phyloP scores from a whole-genome alignment of 1,140 invertebrate genomes.

The Ectropis grisescens region DNA sequence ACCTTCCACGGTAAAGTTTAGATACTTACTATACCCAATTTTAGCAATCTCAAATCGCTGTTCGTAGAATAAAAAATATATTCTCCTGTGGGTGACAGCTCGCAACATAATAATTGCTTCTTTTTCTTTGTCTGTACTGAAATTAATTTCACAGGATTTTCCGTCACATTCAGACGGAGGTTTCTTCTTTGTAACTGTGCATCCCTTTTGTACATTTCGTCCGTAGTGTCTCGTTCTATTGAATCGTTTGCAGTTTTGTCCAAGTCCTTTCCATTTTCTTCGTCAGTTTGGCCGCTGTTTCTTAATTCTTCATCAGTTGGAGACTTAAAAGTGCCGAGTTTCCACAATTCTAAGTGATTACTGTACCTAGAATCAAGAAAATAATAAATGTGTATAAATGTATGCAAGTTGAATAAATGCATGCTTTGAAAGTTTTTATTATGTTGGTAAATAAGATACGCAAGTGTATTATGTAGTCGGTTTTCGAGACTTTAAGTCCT shows the following conservation, averaged over 20 bases:
- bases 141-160: constrained; percentile 76
- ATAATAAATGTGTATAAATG: too few relatives aligned
- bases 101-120: constrained; percentile 76
- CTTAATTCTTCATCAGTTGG: constrained; percentile 33
- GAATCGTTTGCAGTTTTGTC: constrained; percentile 36
- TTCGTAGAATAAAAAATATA: constrained; percentile 83
- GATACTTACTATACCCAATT: constrained; percentile 73
- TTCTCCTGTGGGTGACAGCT: constrained; percentile 77
- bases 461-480: too few relatives aligned
- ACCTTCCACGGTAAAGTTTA: too few relatives aligned
- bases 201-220: constrained; percentile 6
- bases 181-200: constrained; percentile 17
- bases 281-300: constrained; percentile 17
- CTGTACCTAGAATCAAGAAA: constrained; percentile 78
- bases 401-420: too few relatives aligned
- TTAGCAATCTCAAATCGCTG: constrained; percentile 75
- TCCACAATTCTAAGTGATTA: constrained; percentile 77
- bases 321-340: constrained; percentile 66
- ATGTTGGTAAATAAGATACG: too few relatives aligned
- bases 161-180: constrained; percentile 52
- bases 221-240: background rate
- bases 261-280: constrained; percentile 14
- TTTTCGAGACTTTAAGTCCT: too few relatives aligned
- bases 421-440: too few relatives aligned
- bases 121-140: constrained; percentile 73